Base-by-base conservation (phyloP, 2,113 vertebrate genomes). In the Bos taurus region DNA sequence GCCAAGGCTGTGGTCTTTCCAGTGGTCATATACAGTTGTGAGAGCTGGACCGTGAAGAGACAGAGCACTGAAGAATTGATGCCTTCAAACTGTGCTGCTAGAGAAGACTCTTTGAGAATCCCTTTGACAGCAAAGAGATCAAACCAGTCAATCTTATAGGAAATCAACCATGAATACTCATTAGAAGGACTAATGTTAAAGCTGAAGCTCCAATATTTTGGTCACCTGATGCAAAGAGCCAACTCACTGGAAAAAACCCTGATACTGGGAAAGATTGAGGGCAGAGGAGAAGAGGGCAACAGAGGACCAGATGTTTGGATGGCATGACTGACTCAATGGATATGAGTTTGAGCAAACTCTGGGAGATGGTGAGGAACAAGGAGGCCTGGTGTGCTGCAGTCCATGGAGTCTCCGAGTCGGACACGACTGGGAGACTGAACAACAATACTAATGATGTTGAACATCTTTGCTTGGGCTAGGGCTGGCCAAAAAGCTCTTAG, bases 351-450 rank as follows among this genome's bases (percentile, higher is more conserved):
- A 33, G 71, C 3, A 43, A 43, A 77, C 71, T 43, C 40, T 43
- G 12, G 40, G 23, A 77, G 40, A 26, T 15, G 23, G 71, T 43
- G 40, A 43, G 23, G 23, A 23, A 43, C 40, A 77, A 43, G 71
- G 12, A 77, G 23, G 40, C 40, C 71, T 43, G 23, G 40, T 43
- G 23, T 3, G 23, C 71, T 77, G 71, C 23, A 43, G 40, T 77
- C 40, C 71, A 26, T 14, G 2, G 23, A 33, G 40, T 77, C 23
- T 6, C 1, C 12, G 40, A 77, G 40, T 43, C 0, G 1, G 23
- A 77, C 36, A 43, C 7, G 11, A 25, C 71, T 14, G 11, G 71
- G 21, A 40, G 71, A 77, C 71, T 12, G 36, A 43, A 74, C 36
- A 74, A 14, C 2, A 60, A 25, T 1, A 25, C 36, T 74, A 26